Conservation (phyloP, 2,797 vertebrate genomes). For the Trachurus trachurus region DNA sequence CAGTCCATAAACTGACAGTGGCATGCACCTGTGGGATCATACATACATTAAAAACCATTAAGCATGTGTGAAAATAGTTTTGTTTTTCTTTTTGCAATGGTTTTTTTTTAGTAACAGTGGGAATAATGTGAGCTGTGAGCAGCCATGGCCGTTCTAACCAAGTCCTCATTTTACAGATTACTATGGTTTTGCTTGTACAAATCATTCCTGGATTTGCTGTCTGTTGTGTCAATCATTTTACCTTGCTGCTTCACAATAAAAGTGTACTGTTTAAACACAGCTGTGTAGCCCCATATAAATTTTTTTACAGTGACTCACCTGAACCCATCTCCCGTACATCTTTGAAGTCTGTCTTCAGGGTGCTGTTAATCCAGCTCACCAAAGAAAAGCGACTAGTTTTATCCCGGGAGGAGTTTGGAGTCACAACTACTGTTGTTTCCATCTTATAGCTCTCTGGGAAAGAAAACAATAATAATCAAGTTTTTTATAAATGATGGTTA, state of each 20-base stretch:
- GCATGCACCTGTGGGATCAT: conserved; percentile 74
- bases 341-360: conserved; percentile 79
- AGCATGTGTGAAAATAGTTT: neutral
- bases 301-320: conserved; percentile 72
- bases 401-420: conserved; percentile 35
- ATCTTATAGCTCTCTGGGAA: conserved; percentile 69
- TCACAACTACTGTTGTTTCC: conserved; percentile 59
- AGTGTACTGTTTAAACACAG: neutral
- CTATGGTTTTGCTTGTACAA: neutral
- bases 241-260: neutral
- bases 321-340: conserved; percentile 79
- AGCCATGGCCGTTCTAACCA: no score
- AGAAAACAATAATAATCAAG: conserved; percentile 5
- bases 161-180: neutral
- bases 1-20: conserved; percentile 86
- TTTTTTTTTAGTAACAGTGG: neutral
- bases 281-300: no score
- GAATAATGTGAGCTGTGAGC: neutral
- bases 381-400: conserved; percentile 69
- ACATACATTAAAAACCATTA: conserved; percentile 20
- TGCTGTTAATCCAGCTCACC: conserved; percentile 81
- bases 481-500: neutral
- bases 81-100: neutral
- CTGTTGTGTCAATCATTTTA: neutral
- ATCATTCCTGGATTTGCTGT: neutral